A percentile compares a stretch with the other conserved stretches of the same genome.
phyloP scores from a whole-genome alignment of 2,797 vertebrate genomes.

The Phoeniculus purpureus region DNA sequence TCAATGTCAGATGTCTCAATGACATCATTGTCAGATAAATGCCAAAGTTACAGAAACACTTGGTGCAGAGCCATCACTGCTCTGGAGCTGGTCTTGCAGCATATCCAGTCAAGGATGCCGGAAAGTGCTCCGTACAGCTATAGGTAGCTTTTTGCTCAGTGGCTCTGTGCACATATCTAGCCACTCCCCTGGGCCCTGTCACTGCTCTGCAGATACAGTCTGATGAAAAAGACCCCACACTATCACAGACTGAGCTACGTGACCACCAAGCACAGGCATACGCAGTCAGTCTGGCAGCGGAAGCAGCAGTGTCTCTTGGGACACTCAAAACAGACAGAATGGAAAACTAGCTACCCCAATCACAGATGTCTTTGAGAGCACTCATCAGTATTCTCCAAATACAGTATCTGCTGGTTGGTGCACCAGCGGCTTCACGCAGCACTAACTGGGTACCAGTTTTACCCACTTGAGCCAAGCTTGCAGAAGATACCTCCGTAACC shows the following conservation, averaged over 20 bases:
- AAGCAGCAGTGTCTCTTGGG: not conserved
- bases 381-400: not conserved
- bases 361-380: not conserved
- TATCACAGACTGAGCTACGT: not conserved
- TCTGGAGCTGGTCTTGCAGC: not conserved
- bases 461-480: not conserved
- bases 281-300: not conserved
- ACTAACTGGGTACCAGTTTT: not conserved
- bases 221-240: not conserved
- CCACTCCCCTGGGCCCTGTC: not conserved
- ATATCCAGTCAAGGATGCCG: not conserved
- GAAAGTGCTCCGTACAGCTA: not conserved
- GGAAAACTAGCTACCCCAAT: not conserved
- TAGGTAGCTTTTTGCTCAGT: rapidly evolving
- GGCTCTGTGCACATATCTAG: not conserved
- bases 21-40: not conserved
- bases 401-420: not conserved
- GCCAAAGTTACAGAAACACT: not conserved
- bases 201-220: not conserved
- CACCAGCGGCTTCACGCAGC: not conserved
- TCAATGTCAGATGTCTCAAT: not conserved
- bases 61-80: not conserved
- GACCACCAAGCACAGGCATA: not conserved
- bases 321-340: not conserved
- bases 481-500: not conserved